Evolutionary conservation across 2,888 invertebrate species (phyloP), one percentile per base, ranked within the genome.

Genomic region (Eurytoma adleriae): DNA sequence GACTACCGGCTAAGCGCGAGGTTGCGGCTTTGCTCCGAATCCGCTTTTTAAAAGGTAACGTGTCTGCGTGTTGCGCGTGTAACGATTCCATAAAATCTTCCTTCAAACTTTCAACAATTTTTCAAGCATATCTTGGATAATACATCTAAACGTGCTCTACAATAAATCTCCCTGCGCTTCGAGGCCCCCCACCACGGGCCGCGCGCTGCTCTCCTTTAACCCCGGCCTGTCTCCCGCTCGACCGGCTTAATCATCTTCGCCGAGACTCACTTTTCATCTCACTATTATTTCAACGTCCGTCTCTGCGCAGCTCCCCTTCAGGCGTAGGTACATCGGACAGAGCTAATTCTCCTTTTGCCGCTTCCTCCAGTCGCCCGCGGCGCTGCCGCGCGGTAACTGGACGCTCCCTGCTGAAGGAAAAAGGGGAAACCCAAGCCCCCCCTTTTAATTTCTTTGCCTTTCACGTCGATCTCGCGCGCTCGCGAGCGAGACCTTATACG

Each of bases 81-180:
- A 77, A 77, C 70, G 74, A 50, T 73, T 52, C 56, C 57, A 79
- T 74, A 81, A 81, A 81, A 78, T 81, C 54, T 81, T 81, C 64
- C 74, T 14, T 81, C 40, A 73, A 80, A 81, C 57, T 70, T 78
- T 77, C 50, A 80, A 81, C 80, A 81, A 74, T 74, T 69, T 81
- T 64, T 68, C 73, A 72, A 70, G 54, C 78, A 48, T 76, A 68
- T 59, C 40, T 56, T 16, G 56, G 14, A 57, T 67, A 57, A 48
- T 69, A 72, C 56, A 67, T 62, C 20, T 62, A 62, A 70, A 74
- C 18, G 16, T 40, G 3, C 40, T 40, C 40, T 40, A 40, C 40
- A 40, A 40, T 40, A 40, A 40, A 40, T 40, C 40, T 40, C 40
- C 40, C 40, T 40, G 40, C 7, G 40, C 40, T 40, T 40, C 40